A percentile compares a stretch with the other conserved stretches of the same genome.
Conservation (phyloP, 2,888 invertebrate genomes). For the Sphaerophoria taeniata region DNA sequence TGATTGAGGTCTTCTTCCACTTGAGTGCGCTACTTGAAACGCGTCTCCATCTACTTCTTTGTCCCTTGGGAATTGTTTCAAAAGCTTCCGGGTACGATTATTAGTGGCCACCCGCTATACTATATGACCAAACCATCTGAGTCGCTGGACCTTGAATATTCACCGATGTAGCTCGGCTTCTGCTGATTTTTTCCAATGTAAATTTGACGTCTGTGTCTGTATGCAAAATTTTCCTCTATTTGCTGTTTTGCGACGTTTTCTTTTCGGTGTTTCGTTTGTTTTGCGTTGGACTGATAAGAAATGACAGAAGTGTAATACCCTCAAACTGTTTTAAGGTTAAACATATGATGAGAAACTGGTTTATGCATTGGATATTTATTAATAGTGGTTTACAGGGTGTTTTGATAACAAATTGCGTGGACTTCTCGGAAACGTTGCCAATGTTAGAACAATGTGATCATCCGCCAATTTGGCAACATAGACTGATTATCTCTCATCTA, state of each 20-base stretch:
- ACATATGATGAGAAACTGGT: not conserved
- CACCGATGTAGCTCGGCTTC: not conserved
- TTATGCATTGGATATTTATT: not conserved
- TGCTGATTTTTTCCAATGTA: not conserved
- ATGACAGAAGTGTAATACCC: slow-evolving; percentile 35
- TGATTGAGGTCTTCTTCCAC: too few species aligned
- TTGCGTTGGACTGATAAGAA: not conserved
- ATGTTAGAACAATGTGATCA: too few species aligned
- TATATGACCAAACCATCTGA: too few species aligned
- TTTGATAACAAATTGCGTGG: not conserved
- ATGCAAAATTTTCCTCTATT: not conserved
- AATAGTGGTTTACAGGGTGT: slow-evolving; percentile 7
- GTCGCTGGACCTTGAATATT: too few species aligned
- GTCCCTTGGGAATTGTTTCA: too few species aligned
- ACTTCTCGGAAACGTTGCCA: too few species aligned
- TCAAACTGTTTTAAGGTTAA: slow-evolving; percentile 29
- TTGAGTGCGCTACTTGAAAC: too few species aligned
- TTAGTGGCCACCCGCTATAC: too few species aligned
- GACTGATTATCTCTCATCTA: too few species aligned
- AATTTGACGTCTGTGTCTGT: not conserved
- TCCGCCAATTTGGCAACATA: too few species aligned
- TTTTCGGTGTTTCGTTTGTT: not conserved
- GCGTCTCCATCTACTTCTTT: too few species aligned
- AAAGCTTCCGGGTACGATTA: too few species aligned
- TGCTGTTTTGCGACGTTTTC: not conserved